Conservation (phyloP, 1,140 invertebrate genomes). For the Belonocnema kinseyi region DNA sequence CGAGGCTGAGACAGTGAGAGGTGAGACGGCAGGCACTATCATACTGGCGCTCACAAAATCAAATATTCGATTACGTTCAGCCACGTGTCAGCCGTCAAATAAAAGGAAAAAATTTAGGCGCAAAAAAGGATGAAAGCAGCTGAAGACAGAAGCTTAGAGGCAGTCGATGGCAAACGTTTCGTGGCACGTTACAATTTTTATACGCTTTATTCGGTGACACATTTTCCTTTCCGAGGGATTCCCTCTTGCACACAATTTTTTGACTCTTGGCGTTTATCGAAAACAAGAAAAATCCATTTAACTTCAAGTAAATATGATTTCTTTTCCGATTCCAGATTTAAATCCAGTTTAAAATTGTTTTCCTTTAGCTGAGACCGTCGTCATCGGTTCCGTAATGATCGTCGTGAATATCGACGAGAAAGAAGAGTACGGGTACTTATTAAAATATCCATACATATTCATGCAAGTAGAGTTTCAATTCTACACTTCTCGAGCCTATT, state of each 20-base stretch:
- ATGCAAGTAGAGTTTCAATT: not conserved
- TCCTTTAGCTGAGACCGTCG: not conserved
- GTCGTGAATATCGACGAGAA: constrained; percentile 5
- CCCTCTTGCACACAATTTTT: not conserved
- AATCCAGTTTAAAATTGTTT: not conserved
- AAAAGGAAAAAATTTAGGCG: constrained; percentile 4
- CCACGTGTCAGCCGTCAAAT: constrained; percentile 16
- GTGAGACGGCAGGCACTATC: not conserved
- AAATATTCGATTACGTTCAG: constrained; percentile 25
- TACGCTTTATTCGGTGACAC: constrained; percentile 6
- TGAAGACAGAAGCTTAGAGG: not conserved
- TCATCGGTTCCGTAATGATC: constrained; percentile 17
- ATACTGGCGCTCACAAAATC: constrained; percentile 6
- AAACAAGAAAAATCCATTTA: constrained; percentile 15
- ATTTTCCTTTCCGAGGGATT: constrained; percentile 9
- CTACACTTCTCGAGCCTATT: constrained; percentile 10
- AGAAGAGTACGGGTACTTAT: constrained; percentile 7
- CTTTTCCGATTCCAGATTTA: not conserved
- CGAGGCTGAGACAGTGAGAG: not conserved
- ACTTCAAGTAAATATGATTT: not conserved
- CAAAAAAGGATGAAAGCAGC: not conserved
- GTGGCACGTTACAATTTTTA: constrained; percentile 22
- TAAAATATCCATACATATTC: constrained; percentile 14
- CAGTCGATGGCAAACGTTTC: constrained; percentile 19
- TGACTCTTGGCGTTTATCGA: not conserved